Base-by-base conservation (phyloP, 2,888 invertebrate species). In the Epinotia brunnichana region DNA sequence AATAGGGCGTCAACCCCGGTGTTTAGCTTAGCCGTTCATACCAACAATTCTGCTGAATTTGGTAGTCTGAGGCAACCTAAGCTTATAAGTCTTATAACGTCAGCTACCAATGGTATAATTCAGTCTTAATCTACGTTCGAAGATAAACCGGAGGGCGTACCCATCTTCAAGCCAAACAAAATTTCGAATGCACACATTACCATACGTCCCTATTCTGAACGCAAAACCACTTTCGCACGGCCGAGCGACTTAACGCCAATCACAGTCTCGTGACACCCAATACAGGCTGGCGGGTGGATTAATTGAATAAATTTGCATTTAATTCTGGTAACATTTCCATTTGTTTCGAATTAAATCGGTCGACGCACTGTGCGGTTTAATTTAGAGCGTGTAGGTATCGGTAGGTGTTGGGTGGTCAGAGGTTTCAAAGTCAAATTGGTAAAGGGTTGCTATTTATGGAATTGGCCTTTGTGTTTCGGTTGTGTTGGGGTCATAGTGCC, bases 231-330 rank as follows among this genome's bases (percentile, higher is more conserved):
- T 85, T 86, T 86, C 82, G 81, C 80, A 79, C 85, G 85, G 85
- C 81, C 82, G 85, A 83, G 80, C 87, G 89, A 90, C 89, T 90
- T 90, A 85, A 88, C 90, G 90, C 87, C 91, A 91, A 91, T 92
- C 91, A 90, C 87, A 83, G 88, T 87, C 85, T 83, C 84, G 87
- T 88, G 87, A 89, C 91, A 89, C 88, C 90, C 90, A 88, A 88
- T 89, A 90, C 90, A 88, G 88, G 80, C 88, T 82, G 88, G 84
- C 85, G 83, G 87, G 81, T 75, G 86, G 87, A 91, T 93, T 92
- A 91, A 92, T 92, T 91, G 92, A 92, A 92, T 92, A 92, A 90
- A 92, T 92, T 92, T 92, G 90, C 92, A 92, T 92, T 82, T 84
- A 84, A 90, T 89, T 82, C 81, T 74, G 81, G 83, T 82, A 81